Percentiles rank a stretch among this genome's conserved stretches.
Conservation (phyloP, 1,140 invertebrate genomes). For the Drosophila busckii region DNA sequence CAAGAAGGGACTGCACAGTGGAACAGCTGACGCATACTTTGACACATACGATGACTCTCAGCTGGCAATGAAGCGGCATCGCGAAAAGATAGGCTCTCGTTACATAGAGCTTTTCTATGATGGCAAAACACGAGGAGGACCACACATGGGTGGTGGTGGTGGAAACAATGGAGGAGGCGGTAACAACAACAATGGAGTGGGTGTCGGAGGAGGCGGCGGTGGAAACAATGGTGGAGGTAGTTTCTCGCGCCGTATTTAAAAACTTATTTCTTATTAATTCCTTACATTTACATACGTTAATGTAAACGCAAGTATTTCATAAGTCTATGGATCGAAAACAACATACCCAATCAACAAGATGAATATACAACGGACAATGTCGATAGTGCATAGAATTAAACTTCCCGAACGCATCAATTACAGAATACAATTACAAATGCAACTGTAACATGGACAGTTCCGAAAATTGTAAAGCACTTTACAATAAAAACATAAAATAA, state of each 20-base stretch:
- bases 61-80: constrained; percentile 88
- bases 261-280: constrained; percentile 27
- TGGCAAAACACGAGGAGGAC: constrained; percentile 58
- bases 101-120: constrained; percentile 87
- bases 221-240: constrained; percentile 39
- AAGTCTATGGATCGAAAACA: constrained; percentile 35
- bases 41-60: constrained; percentile 88
- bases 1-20: constrained; percentile 89
- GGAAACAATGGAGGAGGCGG: constrained; percentile 16
- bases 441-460: too few species aligned
- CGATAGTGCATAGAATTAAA: constrained; percentile 14
- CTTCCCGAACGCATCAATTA: constrained; percentile 11
- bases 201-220: constrained; percentile 18
- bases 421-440: too few species aligned
- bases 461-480: too few species aligned
- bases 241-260: constrained; percentile 62
- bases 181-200: constrained; percentile 9
- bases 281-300: constrained; percentile 49
- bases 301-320: constrained; percentile 64
- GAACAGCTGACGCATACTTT: constrained; percentile 94
- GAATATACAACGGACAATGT: constrained; percentile 17
- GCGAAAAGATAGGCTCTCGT: constrained; percentile 92
- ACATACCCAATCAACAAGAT: constrained; percentile 6
- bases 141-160: constrained; percentile 30
- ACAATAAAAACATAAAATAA: too few species aligned